These are phyloP conservation scores for Leptopilina boulardi DNA, from an alignment of 1,140 invertebrate species.

Conservation along the genomic window DNA sequence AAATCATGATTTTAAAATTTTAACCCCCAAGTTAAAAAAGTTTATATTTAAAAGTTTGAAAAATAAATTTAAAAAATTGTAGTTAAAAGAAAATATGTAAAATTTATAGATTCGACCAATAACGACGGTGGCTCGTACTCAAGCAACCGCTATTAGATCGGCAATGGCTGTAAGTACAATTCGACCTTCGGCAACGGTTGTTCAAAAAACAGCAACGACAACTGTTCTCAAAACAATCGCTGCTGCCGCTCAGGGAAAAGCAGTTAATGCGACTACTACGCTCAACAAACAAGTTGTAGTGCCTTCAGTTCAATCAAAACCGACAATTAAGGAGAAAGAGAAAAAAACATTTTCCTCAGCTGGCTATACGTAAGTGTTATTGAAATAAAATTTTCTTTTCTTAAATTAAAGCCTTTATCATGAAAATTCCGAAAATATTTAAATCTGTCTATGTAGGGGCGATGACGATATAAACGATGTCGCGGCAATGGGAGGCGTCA, in stretches of 20 bases:
- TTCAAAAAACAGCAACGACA: constrained; percentile 68
- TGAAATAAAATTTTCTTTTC: not conserved
- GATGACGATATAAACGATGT: constrained; percentile 99
- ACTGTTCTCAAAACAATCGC: constrained; percentile 65
- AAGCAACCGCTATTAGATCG: constrained; percentile 66
- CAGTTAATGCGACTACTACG: constrained; percentile 67
- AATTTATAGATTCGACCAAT: constrained; percentile 59
- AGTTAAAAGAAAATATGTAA: not conserved
- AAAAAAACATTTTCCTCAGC: constrained; percentile 79
- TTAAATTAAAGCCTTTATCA: too few relatives aligned
- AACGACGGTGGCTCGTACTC: constrained; percentile 60
- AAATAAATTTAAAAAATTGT: too few relatives aligned
- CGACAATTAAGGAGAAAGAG: constrained; percentile 79
- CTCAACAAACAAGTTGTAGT: constrained; percentile 71
- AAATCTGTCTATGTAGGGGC: constrained; percentile 75
- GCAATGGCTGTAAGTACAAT: constrained; percentile 64
- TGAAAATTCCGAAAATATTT: not conserved
- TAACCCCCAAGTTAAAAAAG: too few relatives aligned
- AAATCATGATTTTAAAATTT: not conserved
- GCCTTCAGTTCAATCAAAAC: constrained; percentile 74
- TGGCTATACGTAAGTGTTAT: constrained; percentile 74
- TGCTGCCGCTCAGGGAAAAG: constrained; percentile 65
- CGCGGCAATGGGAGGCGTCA: constrained; percentile 99
- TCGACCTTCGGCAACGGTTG: constrained; percentile 62
- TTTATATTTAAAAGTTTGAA: too few relatives aligned